phyloP scores from a whole-genome alignment of 2,113 vertebrate genomes.

The Ifrita kowaldi region DNA sequence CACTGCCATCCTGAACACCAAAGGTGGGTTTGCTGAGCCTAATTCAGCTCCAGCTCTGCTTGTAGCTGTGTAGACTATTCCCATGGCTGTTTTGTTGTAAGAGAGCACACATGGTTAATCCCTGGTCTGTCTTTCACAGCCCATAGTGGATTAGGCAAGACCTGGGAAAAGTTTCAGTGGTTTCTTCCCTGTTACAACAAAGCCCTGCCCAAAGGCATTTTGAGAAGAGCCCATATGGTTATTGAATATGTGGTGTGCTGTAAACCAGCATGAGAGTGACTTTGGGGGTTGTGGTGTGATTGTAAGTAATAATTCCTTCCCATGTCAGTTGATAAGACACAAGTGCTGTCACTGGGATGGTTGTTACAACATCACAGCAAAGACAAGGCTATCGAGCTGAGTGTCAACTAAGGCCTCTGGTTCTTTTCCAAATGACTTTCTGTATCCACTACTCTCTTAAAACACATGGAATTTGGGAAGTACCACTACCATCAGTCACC shows the following conservation, averaged over 20 bases:
- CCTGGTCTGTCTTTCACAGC: background rate
- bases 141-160: background rate
- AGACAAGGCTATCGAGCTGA: rapidly evolving
- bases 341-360: background rate
- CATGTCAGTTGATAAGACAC: background rate
- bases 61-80: background rate
- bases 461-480: background rate
- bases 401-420: background rate
- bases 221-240: background rate
- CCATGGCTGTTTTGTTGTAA: background rate
- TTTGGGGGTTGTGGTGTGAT: background rate
- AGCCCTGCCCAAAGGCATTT: background rate
- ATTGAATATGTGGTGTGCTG: background rate
- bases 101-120: background rate
- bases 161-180: background rate
- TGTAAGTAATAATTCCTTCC: background rate
- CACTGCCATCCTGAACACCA: background rate
- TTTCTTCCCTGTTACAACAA: background rate
- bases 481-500: background rate
- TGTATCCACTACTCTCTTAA: background rate
- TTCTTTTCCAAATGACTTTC: background rate
- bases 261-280: background rate
- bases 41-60: background rate
- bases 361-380: background rate
- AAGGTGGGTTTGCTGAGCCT: background rate